phyloP scores from a whole-genome alignment of 1,140 invertebrate species.

The Trichonephila clavata region DNA sequence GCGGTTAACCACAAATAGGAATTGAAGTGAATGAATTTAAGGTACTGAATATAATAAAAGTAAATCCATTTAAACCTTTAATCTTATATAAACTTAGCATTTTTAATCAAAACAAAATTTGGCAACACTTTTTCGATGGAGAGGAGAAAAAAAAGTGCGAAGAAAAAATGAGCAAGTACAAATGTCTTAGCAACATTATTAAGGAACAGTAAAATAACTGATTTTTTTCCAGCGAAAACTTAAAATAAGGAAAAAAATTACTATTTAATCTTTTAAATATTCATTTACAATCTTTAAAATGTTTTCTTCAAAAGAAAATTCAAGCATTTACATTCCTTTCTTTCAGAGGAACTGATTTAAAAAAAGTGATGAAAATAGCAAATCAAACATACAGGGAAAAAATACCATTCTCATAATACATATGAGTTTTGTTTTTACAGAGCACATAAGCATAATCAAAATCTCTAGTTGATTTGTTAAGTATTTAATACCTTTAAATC shows the following conservation, averaged over 20 bases:
- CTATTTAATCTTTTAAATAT: not conserved
- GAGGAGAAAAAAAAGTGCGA: not conserved
- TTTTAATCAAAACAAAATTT: not conserved
- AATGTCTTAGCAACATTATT: not conserved
- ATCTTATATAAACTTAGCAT: not conserved
- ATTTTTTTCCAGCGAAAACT: not conserved
- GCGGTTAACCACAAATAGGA: not conserved
- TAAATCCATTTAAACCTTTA: not conserved
- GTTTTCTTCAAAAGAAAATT: not conserved
- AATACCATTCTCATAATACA: not conserved
- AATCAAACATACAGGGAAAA: not conserved
- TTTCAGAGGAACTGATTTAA: not conserved
- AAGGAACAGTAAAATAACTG: not conserved
- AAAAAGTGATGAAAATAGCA: not conserved
- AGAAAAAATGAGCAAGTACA: not conserved
- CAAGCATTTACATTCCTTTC: not conserved
- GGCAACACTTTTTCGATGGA: not conserved
- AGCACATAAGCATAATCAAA: not conserved
- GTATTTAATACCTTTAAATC: not conserved
- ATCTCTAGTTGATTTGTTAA: not conserved
- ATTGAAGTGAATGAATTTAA: not conserved
- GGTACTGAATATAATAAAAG: not conserved
- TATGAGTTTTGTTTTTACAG: not conserved
- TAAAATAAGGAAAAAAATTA: not conserved
- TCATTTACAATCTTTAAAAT: not conserved